phyloP scores from a whole-genome alignment of 2,888 invertebrate genomes.

The Achlya flavicornis region DNA sequence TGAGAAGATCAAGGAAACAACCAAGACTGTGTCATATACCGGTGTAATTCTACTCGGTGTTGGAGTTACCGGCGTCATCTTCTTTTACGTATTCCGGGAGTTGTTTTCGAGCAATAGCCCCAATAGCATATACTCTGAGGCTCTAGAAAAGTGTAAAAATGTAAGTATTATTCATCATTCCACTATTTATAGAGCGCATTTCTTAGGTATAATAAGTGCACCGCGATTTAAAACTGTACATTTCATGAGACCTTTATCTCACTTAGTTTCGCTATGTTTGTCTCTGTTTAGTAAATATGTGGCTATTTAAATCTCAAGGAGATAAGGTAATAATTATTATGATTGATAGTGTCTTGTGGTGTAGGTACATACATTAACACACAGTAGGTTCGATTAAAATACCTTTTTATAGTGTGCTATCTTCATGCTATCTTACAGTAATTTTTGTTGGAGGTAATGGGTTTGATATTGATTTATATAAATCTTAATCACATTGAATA shows the following conservation, averaged over 20 bases:
- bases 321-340: not conserved
- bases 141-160: conserved; percentile 89
- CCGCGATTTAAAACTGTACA: too few species aligned
- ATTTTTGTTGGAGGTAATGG: too few species aligned
- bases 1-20: conserved; percentile 94
- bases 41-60: conserved; percentile 92
- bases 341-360: conserved; percentile 21
- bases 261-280: too few species aligned
- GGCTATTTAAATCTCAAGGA: too few species aligned
- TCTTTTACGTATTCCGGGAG: conserved; percentile 93
- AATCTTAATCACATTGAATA: too few species aligned
- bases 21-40: conserved; percentile 94
- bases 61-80: conserved; percentile 91
- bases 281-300: too few species aligned
- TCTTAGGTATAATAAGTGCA: not conserved
- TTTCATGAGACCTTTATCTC: too few species aligned
- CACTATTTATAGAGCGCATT: conserved; percentile 11
- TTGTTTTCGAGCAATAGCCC: conserved; percentile 95
- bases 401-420: too few species aligned
- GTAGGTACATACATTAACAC: conserved; percentile 14
- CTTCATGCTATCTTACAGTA: too few species aligned
- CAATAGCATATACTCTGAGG: conserved; percentile 91
- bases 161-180: conserved; percentile 54
- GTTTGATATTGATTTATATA: too few species aligned
- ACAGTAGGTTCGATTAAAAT: not conserved